Evolutionary conservation across 1,140 invertebrate genomes (phyloP).

Genomic region (Drosophila pseudoobscura): DNA sequence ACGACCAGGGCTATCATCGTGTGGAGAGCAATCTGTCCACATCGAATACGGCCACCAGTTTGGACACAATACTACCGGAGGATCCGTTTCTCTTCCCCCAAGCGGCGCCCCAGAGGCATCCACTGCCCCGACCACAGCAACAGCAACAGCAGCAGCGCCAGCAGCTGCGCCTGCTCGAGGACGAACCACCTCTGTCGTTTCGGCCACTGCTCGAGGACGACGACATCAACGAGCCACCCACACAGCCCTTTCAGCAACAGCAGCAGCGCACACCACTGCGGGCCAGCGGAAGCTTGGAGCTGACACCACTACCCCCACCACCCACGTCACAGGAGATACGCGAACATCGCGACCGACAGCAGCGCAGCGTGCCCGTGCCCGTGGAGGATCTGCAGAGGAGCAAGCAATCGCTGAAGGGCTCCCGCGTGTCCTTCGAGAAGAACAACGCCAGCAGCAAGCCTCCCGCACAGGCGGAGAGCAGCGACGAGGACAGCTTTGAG

Average conservation of each 20-base stretch:
- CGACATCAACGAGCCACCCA: conserved; percentile 73
- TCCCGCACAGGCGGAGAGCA: conserved; percentile 52
- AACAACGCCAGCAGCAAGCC: conserved; percentile 16
- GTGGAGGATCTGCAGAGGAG: conserved; percentile 72
- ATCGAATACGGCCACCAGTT: conserved; percentile 82
- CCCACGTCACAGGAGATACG: conserved; percentile 64
- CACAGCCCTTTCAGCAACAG: conserved; percentile 18
- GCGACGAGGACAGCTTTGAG: conserved; percentile 82
- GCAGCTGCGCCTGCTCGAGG: conserved; percentile 46
- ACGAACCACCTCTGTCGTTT: conserved; percentile 72
- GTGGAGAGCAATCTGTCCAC: conserved; percentile 77
- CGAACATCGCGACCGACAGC: conserved; percentile 70
- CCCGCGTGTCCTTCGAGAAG: conserved; percentile 76
- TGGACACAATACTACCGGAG: conserved; percentile 82
- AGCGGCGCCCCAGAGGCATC: conserved; percentile 62
- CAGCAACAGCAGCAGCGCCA: conserved; percentile 40
- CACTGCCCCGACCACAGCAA: conserved; percentile 37
- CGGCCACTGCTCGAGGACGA: conserved; percentile 71
- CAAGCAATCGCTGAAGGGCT: conserved; percentile 78
- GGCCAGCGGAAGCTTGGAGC: conserved; percentile 67
- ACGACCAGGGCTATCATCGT: conserved; percentile 77
- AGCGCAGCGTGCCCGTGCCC: conserved; percentile 43
- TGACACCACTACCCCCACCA: conserved; percentile 69
- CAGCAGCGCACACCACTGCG: conserved; percentile 48
- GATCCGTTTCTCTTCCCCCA: conserved; percentile 78